Evolutionary conservation across 2,888 invertebrate genomes (phyloP), one percentile per base, ranked within the genome.

Genomic region (Protula sp.): DNA sequence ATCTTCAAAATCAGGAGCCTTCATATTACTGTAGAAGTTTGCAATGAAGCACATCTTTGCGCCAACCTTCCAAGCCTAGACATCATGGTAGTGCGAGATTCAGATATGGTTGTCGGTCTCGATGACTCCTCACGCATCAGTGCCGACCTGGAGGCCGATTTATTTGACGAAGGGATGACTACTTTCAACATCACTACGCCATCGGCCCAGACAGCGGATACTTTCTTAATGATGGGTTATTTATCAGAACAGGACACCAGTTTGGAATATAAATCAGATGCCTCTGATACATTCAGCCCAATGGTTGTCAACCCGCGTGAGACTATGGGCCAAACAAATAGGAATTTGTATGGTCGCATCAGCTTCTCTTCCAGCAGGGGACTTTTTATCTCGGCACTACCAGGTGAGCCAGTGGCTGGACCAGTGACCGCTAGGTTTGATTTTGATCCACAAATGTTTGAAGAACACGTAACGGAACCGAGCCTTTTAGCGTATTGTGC

Each of bases 121-220:
- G 38, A 38, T 38, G 38, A 19, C 9, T 14, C 9, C 19, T 9
- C 9, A 14, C 9, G 19, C 9, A 38, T 38, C 9, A 38, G 9
- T 38, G 38, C 9, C 38, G 9, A 14, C 38, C 9, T 38, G 9
- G 19, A 19, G 19, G 9, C 38, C 38, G 19, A 19, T 38, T 14
- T 38, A 19, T 9, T 14, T 19, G 19, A 38, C 9, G 38, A 9
- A 38, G 38, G 9, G 19, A 19, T 14, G 9, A 14, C 9, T 38
- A 38, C 19, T 14, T n/a, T n/a, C n/a, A n/a, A n/a, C n/a, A 38
- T 38, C 9, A 19, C 9, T 14, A 38, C 38, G 9, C 38, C 38
- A 38, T 9, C 9, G 61, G 28, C 47, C 66, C 1, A 59, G 24
- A 28, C 51, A 64, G 26, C 52, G 50, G 53, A 67, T 67, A 55